Conservation (phyloP, 1,140 invertebrate species). For the Euschistus heros region DNA sequence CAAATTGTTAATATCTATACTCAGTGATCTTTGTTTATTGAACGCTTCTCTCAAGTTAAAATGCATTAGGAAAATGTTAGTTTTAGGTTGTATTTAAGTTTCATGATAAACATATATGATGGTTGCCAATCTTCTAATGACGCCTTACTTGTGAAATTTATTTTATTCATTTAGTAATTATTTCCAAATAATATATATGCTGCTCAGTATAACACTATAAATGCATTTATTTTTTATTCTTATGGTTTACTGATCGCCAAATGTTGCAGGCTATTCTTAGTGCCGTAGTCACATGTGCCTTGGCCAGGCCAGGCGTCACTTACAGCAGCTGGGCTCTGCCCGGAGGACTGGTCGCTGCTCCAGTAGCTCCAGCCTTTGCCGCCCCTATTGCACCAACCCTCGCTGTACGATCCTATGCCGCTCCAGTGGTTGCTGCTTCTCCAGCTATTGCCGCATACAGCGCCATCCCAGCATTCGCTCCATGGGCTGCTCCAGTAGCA, state of each 20-base stretch:
- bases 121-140: neutral
- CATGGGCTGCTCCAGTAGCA: conserved; percentile 5
- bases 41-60: too few relatives aligned
- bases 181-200: neutral
- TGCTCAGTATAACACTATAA: neutral
- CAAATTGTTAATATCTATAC: too few relatives aligned
- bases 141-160: neutral
- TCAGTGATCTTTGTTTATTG: too few relatives aligned
- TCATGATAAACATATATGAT: neutral
- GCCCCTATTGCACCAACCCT: conserved; percentile 22
- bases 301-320: conserved; percentile 27
- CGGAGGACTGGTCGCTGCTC: too few relatives aligned
- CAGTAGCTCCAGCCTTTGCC: conserved; percentile 30
- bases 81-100: neutral
- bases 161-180: neutral
- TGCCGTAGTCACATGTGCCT: conserved; percentile 31
- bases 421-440: conserved; percentile 34
- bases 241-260: neutral
- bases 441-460: conserved; percentile 24
- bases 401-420: conserved; percentile 31
- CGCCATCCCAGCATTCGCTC: conserved; percentile 3
- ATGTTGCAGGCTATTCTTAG: conserved; percentile 33
- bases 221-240: neutral
- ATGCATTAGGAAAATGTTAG: too few relatives aligned
- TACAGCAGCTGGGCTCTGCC: conserved; percentile 24